Percentiles rank a stretch among this genome's conserved stretches.
phyloP scores from a whole-genome alignment of 2,888 invertebrate genomes.

The Spodoptera exigua region DNA sequence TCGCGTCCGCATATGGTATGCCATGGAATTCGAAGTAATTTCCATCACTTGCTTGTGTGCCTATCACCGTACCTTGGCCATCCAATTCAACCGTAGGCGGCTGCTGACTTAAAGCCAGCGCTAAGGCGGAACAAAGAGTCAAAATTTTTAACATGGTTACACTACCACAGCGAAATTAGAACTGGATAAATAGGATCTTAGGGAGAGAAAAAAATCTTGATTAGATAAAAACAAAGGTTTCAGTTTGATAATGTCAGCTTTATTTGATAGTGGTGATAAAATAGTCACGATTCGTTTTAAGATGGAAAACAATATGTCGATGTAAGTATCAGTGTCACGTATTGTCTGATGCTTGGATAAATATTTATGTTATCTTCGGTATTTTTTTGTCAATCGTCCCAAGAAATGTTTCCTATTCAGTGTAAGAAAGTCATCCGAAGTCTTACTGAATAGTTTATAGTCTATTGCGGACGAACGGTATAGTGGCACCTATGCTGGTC shows the following conservation, averaged over 20 bases:
- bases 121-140: constrained; percentile 51
- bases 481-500: no score
- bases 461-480: no score
- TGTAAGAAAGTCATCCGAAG: no score
- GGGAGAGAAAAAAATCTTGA: constrained; percentile 38
- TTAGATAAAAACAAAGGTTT: constrained; percentile 54
- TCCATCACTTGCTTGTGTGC: constrained; percentile 67
- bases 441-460: no score
- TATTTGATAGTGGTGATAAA: no score
- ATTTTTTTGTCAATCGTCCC: no score
- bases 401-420: no score
- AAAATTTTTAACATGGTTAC: constrained; percentile 67
- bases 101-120: constrained; percentile 55
- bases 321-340: no score
- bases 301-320: no score
- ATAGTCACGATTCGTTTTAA: no score
- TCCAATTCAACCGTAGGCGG: constrained; percentile 56
- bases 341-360: no score
- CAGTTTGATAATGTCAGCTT: constrained; percentile 42
- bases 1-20: constrained; percentile 82
- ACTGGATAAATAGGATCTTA: constrained; percentile 53
- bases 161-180: constrained; percentile 40
- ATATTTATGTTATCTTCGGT: no score
- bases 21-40: constrained; percentile 76
- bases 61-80: constrained; percentile 73